Evolutionary conservation across 2,888 invertebrate species (phyloP).

Genomic region (Eumerus sabulonum): DNA sequence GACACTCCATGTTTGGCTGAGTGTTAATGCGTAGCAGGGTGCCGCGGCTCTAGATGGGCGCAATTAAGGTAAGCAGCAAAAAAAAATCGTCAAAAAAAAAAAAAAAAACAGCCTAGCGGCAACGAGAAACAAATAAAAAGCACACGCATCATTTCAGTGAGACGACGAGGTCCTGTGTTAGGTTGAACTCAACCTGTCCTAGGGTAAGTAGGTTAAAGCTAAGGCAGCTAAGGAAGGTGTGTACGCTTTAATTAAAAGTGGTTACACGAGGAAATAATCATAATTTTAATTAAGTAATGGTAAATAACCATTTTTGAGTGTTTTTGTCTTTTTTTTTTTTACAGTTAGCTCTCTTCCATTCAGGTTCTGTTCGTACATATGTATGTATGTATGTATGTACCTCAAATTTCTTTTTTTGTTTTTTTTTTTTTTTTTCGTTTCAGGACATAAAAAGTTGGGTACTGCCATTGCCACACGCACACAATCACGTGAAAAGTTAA

Average conservation of each 20-base stretch:
- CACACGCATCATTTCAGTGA: constrained; percentile 53
- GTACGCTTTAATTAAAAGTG: constrained; percentile 69
- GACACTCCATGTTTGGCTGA: background rate
- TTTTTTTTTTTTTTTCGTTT: constrained; percentile 46
- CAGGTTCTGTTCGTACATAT: too few species aligned
- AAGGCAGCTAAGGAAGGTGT: constrained; percentile 63
- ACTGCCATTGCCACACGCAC: constrained; percentile 28
- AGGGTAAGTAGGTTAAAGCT: constrained; percentile 51
- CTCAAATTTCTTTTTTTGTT: too few species aligned
- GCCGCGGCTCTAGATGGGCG: constrained; percentile 47
- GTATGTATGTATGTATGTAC: too few species aligned
- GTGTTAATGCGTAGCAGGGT: constrained; percentile 29
- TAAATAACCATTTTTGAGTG: constrained; percentile 63
- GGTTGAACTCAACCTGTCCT: constrained; percentile 13
- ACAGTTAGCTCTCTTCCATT: too few species aligned
- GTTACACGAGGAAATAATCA: constrained; percentile 68
- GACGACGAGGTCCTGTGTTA: constrained; percentile 24
- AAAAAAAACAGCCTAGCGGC: background rate
- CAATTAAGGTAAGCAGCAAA: constrained; percentile 61
- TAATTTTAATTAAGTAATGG: constrained; percentile 69
- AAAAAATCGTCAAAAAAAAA: constrained; percentile 32
- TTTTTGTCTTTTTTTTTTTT: constrained; percentile 56
- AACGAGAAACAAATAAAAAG: background rate
- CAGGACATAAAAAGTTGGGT: constrained; percentile 34
- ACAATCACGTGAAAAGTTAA: background rate